These are phyloP conservation scores for Dicaeum eximium DNA, from an alignment of 2,113 vertebrate species.

Conservation along the genomic window DNA sequence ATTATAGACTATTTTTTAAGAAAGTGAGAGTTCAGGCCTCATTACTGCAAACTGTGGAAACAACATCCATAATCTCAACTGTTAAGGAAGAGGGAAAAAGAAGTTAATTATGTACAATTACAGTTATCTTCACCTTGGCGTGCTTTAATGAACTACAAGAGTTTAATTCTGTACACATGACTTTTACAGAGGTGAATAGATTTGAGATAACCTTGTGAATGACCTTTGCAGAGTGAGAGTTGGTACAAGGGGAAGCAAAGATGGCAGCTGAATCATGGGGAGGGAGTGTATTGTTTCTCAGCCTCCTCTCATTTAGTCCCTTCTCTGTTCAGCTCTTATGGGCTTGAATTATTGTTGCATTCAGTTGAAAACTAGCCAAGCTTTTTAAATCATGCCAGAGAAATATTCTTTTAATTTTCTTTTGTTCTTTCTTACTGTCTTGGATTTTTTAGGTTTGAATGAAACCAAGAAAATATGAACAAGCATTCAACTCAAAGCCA, in stretches of 20 bases:
- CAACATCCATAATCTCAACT: conserved; percentile 23
- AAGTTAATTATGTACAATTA: neutral
- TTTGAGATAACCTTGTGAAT: neutral
- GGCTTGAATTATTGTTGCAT: neutral
- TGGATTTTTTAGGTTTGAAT: neutral
- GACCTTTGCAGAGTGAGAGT: neutral
- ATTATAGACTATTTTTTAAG: neutral
- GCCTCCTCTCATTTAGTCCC: neutral
- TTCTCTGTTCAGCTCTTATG: neutral
- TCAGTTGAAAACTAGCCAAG: neutral
- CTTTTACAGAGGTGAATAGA: neutral
- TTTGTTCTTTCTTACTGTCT: neutral
- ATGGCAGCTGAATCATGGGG: neutral
- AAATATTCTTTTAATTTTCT: neutral
- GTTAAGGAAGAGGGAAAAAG: neutral
- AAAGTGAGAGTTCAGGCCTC: neutral
- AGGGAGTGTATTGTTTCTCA: neutral
- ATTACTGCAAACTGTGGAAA: conserved; percentile 16
- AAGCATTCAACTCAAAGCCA: neutral
- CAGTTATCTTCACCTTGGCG: neutral
- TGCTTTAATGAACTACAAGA: neutral
- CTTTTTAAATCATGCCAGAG: neutral
- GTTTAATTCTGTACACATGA: conserved; percentile 21
- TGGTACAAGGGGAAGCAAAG: neutral
- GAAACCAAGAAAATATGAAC: neutral